Percentiles rank a stretch among this genome's conserved stretches.
Conservation (phyloP, 92 coral and sea anemone species). For the Parazoanthus atlanticus region DNA sequence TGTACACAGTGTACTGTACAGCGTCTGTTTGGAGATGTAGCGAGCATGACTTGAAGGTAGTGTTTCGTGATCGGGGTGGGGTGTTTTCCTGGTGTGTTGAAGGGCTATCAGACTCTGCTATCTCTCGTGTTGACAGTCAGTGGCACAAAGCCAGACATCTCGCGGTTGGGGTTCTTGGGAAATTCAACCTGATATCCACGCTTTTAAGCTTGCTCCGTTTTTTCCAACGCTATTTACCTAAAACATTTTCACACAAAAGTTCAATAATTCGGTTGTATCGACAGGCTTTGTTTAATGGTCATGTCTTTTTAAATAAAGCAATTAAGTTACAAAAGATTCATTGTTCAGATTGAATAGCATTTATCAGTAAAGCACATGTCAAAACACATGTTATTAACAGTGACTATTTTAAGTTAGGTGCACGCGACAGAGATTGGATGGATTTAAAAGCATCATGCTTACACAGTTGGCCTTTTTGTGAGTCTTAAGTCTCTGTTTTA, state of each 20-base stretch:
- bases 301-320: conserved; percentile 92
- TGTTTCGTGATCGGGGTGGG: conserved; percentile 89
- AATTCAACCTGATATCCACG: conserved; percentile 70
- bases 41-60: conserved; percentile 20
- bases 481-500: conserved; percentile 43
- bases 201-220: conserved; percentile 58
- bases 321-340: conserved; percentile 84
- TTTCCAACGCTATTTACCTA: conserved; percentile 62
- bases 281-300: conserved; percentile 78
- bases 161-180: conserved; percentile 72
- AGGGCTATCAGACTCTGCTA: conserved; percentile 72
- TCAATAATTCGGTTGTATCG: conserved; percentile 89
- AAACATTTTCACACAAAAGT: conserved; percentile 85
- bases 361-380: conserved; percentile 96
- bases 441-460: conserved; percentile 75
- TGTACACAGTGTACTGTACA: conserved; percentile 39
- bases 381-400: conserved; percentile 94
- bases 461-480: conserved; percentile 76
- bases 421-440: conserved; percentile 67
- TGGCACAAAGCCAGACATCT: conserved; percentile 81
- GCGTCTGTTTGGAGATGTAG: background rate
- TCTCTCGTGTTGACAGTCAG: conserved; percentile 80
- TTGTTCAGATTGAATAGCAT: conserved; percentile 83
- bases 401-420: conserved; percentile 73
- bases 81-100: conserved; percentile 63